These are phyloP conservation scores for Microctonus aethiopoides DNA, from an alignment of 2,888 invertebrate genomes.

Conservation along the genomic window DNA sequence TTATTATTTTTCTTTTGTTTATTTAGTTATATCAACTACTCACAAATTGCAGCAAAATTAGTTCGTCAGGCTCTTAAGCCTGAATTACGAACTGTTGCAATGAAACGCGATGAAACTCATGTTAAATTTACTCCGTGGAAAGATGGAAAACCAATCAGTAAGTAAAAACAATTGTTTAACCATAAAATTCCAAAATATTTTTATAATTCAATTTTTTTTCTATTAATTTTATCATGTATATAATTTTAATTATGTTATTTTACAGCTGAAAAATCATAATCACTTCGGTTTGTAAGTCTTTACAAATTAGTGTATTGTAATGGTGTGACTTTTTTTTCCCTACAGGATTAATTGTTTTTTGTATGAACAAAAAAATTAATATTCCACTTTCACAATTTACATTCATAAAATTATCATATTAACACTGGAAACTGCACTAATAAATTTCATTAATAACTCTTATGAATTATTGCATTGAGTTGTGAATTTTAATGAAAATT, in stretches of 20 bases:
- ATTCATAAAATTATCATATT: too few species aligned
- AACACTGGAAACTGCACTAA: too few species aligned
- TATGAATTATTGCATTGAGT: too few species aligned
- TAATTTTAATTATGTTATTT: slow-evolving; percentile 40
- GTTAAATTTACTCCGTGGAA: slow-evolving; percentile 90
- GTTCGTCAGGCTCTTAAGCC: slow-evolving; percentile 84
- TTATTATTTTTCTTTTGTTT: too few species aligned
- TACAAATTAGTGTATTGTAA: not conserved
- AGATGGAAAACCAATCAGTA: slow-evolving; percentile 88
- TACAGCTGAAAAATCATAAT: slow-evolving; percentile 55
- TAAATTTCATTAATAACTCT: too few species aligned
- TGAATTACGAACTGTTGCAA: slow-evolving; percentile 78
- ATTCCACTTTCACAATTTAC: too few species aligned
- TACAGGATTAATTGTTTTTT: not conserved
- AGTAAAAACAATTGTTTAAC: slow-evolving; percentile 67
- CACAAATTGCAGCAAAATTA: slow-evolving; percentile 89
- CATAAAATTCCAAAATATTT: too few species aligned
- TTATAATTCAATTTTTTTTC: not conserved
- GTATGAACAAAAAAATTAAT: not conserved
- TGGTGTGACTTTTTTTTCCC: slow-evolving; percentile 10
- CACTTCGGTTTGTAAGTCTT: slow-evolving; percentile 46
- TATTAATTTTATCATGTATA: slow-evolving; percentile 16
- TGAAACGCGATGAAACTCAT: slow-evolving; percentile 79
- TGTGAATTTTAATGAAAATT: too few species aligned
- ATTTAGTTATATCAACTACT: slow-evolving; percentile 94